These are phyloP conservation scores for Hydrozoanthus gracilis DNA, from an alignment of 92 coral and sea anemone species.

Conservation along the genomic window DNA sequence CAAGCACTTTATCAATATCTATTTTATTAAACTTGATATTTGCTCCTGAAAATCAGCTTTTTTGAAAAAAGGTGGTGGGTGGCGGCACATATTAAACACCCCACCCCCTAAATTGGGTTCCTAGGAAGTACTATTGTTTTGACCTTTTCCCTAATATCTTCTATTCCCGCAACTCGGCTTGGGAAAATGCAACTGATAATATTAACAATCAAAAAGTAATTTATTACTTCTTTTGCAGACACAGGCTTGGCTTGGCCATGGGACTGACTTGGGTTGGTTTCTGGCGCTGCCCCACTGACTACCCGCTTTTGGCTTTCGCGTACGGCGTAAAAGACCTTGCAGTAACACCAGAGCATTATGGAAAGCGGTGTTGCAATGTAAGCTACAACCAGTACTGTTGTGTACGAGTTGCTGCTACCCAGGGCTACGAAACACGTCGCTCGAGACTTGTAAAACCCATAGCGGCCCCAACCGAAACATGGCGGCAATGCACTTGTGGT, in stretches of 20 bases:
- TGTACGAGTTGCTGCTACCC: conserved; percentile 76
- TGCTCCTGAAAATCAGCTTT: too few species aligned
- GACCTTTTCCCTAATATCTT: too few species aligned
- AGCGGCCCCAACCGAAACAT: conserved; percentile 72
- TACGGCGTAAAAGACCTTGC: conserved; percentile 66
- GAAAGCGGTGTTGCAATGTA: conserved; percentile 77
- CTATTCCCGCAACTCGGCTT: too few species aligned
- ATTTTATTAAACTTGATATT: too few species aligned
- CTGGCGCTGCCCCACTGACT: conserved; percentile 19
- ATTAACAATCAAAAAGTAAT: not conserved
- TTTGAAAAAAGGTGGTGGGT: too few species aligned
- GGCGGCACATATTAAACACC: too few species aligned
- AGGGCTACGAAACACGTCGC: conserved; percentile 83
- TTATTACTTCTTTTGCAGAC: conserved; percentile 50
- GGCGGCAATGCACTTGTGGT: conserved; percentile 69
- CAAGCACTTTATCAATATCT: too few species aligned
- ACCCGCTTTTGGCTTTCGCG: conserved; percentile 66
- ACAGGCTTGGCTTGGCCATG: conserved; percentile 8
- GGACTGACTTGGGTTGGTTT: not conserved
- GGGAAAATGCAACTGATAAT: too few species aligned
- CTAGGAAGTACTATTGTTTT: too few species aligned
- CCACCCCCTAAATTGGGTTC: too few species aligned
- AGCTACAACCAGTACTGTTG: conserved; percentile 70
- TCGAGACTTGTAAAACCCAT: conserved; percentile 71
- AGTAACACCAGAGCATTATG: conserved; percentile 74